A percentile compares a stretch with the other conserved stretches of the same genome.
Conservation (phyloP, 2,797 vertebrate species). For the Streptopelia turtur region DNA sequence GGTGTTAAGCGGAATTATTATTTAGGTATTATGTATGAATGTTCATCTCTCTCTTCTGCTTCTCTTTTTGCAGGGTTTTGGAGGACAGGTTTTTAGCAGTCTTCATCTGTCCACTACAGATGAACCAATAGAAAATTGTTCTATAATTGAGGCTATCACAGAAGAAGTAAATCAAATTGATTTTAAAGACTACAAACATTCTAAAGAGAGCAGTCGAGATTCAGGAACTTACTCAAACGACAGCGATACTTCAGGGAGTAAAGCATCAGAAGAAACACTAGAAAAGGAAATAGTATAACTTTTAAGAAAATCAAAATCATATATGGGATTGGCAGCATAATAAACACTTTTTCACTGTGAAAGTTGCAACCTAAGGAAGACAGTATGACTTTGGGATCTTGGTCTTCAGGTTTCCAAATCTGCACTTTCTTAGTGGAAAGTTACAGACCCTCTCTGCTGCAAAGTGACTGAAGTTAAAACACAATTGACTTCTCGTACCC, state of each 20-base stretch:
- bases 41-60: not conserved
- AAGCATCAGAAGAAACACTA: not conserved
- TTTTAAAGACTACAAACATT: not conserved
- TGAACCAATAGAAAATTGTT: constrained; percentile 65
- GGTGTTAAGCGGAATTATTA: not conserved
- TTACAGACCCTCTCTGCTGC: not conserved
- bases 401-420: not conserved
- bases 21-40: not conserved
- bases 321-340: not conserved
- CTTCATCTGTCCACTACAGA: constrained; percentile 48
- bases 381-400: not conserved
- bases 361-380: not conserved
- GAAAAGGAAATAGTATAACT: not conserved
- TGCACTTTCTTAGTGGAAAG: not conserved
- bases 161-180: not conserved
- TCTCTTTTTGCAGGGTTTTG: constrained; percentile 35
- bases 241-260: constrained; percentile 12
- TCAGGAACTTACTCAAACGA: constrained; percentile 78
- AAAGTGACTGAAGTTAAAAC: not conserved
- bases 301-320: not conserved
- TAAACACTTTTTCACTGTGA: not conserved
- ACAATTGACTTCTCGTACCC: not conserved
- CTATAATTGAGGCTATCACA: constrained; percentile 48
- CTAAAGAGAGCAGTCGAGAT: constrained; percentile 66
- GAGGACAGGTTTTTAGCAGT: not conserved